Evolutionary conservation across 2,113 vertebrate genomes (phyloP).

Genomic region (Brachypodius melanocephalos): DNA sequence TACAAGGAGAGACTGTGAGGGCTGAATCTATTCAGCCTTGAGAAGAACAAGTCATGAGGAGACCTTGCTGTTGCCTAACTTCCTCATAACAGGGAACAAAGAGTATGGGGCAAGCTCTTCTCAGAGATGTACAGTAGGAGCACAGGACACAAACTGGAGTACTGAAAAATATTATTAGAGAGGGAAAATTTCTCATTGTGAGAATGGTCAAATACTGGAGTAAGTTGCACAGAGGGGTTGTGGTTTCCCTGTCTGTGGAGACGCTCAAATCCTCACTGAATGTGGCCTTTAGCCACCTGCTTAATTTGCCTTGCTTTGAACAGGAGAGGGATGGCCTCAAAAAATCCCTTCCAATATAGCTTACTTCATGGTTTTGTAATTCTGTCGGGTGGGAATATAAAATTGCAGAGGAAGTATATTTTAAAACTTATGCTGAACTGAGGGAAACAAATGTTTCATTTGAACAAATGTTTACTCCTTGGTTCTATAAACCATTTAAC

Average conservation of each 20-base stretch:
- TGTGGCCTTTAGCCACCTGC: background rate
- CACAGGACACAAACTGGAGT: background rate
- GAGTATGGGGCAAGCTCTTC: background rate
- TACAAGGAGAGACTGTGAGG: background rate
- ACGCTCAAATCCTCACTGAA: background rate
- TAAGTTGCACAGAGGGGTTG: accelerated
- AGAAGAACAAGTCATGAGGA: background rate
- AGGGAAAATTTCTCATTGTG: background rate
- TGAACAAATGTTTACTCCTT: background rate
- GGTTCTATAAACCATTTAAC: background rate
- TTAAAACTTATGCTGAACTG: background rate
- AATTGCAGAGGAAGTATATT: background rate
- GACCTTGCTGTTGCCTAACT: background rate
- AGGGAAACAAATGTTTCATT: background rate
- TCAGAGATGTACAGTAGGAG: background rate
- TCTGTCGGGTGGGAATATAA: background rate
- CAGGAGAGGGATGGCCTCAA: background rate
- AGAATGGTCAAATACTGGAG: background rate
- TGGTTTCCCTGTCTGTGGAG: background rate
- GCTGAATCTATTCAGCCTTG: background rate
- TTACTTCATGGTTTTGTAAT: background rate
- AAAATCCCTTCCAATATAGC: background rate
- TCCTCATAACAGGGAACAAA: background rate
- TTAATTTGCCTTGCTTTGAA: background rate
- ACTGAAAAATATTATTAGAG: background rate